Evolutionary conservation across 2,113 vertebrate genomes (phyloP), one percentile per base, ranked within the genome.

Genomic region (Phasianus colchicus): DNA sequence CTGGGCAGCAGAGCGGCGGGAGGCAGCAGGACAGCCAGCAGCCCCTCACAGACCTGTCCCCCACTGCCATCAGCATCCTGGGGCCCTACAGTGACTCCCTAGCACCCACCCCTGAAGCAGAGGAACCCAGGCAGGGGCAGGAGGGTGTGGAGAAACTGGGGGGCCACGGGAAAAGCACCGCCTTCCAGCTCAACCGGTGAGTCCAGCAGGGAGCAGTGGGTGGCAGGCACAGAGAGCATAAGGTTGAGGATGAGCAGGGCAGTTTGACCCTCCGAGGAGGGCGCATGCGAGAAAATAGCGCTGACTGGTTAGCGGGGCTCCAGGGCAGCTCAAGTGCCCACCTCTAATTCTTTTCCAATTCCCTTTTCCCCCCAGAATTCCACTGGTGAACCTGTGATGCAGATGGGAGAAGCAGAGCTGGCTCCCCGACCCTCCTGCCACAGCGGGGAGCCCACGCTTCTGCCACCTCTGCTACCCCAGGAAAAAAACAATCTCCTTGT

Each of bases 131-230:
- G 85, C 96, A 97, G 81, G 96, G 87, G 50, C 94, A 96, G 57
- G 94, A 96, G 61, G 66, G 84, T 54, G 58, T 64, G 6, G 96
- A 96, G 61, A 97, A 97, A 58, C 83, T 96, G 64, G 86, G 92
- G 55, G 90, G 88, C 67, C 92, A 88, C 0, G 91, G 92, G 75
- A 97, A 96, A 78, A 96, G 64, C 18, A 89, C 91, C 21, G 97
- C 98, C 85, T 98, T 98, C 97, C 98, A 98, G 96, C 97, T 98
- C 78, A 98, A 98, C 96, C 97, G 98, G 98, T 98, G 97, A 97
- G 97, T 55, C 25, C 21, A 24, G 32, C 8, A 3, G 65, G 20
- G 13, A 21, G 6, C 54, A n/a, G 57, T 70, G 25, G n/a, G 32
- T 0, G 2, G 47, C 3, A 3, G 43, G 21, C 29, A 32, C 24